Conservation (phyloP, 35 echinoderm and acorn worm species). For the Apostichopus parvimensis region DNA sequence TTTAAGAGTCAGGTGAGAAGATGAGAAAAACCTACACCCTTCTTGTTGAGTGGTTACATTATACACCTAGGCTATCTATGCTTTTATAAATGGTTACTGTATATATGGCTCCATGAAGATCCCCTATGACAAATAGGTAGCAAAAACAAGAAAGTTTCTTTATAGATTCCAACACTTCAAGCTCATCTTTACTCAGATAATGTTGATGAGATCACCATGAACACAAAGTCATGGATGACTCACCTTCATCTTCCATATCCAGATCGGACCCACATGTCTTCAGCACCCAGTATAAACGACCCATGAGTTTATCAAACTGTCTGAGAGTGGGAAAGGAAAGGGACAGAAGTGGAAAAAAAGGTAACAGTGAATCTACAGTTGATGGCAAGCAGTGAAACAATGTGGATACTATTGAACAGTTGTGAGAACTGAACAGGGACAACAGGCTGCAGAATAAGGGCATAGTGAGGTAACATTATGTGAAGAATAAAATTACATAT, state of each 20-base stretch:
- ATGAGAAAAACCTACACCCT: no score
- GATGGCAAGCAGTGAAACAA: neutral
- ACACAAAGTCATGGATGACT: neutral
- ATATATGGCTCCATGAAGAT: no score
- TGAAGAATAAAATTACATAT: neutral
- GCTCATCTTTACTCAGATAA: no score
- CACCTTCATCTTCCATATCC: neutral
- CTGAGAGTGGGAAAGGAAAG: neutral
- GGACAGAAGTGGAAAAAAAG: neutral
- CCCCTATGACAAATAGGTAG: no score
- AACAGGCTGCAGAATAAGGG: neutral
- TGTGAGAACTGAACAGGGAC: neutral
- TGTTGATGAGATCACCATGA: no score
- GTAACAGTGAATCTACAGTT: neutral
- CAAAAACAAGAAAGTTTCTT: no score
- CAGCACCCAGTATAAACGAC: constrained; percentile 17
- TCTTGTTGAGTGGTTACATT: no score
- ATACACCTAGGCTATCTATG: no score
- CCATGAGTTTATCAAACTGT: constrained; percentile 23
- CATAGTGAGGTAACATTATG: neutral
- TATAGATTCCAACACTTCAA: no score
- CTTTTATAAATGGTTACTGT: no score
- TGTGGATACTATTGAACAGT: neutral
- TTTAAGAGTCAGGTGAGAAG: no score
- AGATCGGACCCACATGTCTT: neutral